Conservation (phyloP, 2,888 invertebrate genomes). For the Drosophila mettleri region DNA sequence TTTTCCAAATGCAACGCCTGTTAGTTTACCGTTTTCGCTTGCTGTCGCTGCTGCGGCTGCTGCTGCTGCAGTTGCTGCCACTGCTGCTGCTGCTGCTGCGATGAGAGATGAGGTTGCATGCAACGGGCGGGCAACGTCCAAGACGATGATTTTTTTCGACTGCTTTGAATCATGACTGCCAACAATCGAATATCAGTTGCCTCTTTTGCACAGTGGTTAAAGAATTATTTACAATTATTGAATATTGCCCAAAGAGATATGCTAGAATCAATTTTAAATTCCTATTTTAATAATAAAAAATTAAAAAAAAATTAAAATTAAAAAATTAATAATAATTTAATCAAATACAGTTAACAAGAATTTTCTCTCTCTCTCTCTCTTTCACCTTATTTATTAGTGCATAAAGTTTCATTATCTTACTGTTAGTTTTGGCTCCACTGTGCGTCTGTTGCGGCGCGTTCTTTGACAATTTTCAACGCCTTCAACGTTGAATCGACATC, state of each 20-base stretch:
- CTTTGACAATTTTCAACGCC: constrained; percentile 82
- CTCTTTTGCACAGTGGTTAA: constrained; percentile 35
- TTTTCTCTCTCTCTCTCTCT: too few species aligned
- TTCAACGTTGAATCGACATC: constrained; percentile 66
- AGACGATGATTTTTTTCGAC: constrained; percentile 63
- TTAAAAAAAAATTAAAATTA: too few species aligned
- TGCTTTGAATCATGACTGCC: constrained; percentile 80
- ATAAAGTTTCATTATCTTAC: background rate
- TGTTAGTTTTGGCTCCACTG: constrained; percentile 40
- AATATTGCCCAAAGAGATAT: too few species aligned
- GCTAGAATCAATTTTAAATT: too few species aligned
- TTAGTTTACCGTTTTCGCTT: constrained; percentile 78
- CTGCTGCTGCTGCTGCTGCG: constrained; percentile 36
- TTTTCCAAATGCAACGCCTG: constrained; percentile 81
- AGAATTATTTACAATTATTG: background rate
- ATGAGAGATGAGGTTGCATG: constrained; percentile 76
- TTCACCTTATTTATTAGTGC: too few species aligned
- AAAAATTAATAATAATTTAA: too few species aligned
- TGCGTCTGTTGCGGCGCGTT: constrained; percentile 70
- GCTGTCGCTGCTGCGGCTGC: constrained; percentile 23
- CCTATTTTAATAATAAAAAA: too few species aligned
- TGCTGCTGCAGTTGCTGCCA: constrained; percentile 12
- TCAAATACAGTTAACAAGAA: too few species aligned
- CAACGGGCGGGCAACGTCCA: constrained; percentile 69
- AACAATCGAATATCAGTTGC: constrained; percentile 75